These are phyloP conservation scores for Drosophila oshimai DNA, from an alignment of 1,140 invertebrate genomes.

Conservation along the genomic window DNA sequence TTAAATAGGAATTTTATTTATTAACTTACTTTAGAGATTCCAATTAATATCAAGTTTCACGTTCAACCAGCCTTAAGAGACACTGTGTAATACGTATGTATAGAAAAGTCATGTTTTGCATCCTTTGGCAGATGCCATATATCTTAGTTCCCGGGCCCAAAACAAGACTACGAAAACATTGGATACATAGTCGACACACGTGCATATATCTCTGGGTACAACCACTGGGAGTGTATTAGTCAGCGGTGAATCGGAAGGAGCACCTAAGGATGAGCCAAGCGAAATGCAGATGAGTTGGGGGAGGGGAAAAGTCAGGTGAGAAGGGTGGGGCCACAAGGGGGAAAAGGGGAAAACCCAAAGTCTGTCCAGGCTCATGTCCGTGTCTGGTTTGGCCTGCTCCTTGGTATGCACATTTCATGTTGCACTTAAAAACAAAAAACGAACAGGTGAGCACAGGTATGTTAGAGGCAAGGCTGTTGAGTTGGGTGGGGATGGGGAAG, in stretches of 20 bases:
- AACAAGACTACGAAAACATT: slow-evolving; percentile 64
- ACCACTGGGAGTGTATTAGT: slow-evolving; percentile 62
- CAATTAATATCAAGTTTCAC: too few species aligned
- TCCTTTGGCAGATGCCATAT: slow-evolving; percentile 76
- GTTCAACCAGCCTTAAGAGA: too few species aligned
- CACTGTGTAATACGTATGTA: slow-evolving; percentile 10
- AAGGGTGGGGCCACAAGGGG: slow-evolving; percentile 21
- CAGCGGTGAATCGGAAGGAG: slow-evolving; percentile 30
- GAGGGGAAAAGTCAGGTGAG: slow-evolving; percentile 14
- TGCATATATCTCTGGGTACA: slow-evolving; percentile 15
- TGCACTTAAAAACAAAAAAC: slow-evolving; percentile 70
- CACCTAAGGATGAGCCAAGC: background rate
- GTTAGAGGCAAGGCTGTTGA: background rate
- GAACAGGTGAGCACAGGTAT: slow-evolving; percentile 23
- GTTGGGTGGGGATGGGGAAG: background rate
- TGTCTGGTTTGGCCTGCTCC: slow-evolving; percentile 48
- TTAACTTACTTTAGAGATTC: too few species aligned
- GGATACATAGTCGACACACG: slow-evolving; percentile 50
- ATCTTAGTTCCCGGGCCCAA: slow-evolving; percentile 53
- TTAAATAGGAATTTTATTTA: background rate
- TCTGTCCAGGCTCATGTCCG: slow-evolving; percentile 26
- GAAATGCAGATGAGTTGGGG: slow-evolving; percentile 5
- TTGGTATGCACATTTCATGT: slow-evolving; percentile 80
- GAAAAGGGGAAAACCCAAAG: background rate
- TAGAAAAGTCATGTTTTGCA: slow-evolving; percentile 70